Conservation (phyloP, 2,888 invertebrate species). For the Ectropis crepuscularia region DNA sequence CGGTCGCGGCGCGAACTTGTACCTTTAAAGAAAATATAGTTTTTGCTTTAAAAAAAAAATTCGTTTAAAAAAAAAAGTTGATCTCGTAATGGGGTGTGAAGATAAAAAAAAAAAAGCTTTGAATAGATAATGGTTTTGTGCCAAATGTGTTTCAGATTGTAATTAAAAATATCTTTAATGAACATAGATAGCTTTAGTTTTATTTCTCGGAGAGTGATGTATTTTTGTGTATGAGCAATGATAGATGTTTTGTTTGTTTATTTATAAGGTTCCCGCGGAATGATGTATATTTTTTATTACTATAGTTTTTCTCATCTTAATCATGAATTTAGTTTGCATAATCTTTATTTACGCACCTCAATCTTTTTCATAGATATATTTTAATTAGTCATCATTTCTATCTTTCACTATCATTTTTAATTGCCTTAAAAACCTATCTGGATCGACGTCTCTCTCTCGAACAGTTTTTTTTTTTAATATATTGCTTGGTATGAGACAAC, state of each 20-base stretch:
- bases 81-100: slow-evolving; percentile 22
- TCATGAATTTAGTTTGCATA: too few relatives aligned
- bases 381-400: too few relatives aligned
- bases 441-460: too few relatives aligned
- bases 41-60: slow-evolving; percentile 16
- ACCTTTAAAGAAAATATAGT: background rate
- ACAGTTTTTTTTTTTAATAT: too few relatives aligned
- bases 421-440: too few relatives aligned
- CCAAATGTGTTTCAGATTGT: slow-evolving; percentile 40
- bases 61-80: too few relatives aligned
- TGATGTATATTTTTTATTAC: background rate
- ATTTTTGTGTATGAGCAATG: slow-evolving; percentile 6
- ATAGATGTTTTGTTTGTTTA: background rate
- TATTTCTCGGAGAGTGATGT: slow-evolving; percentile 1
- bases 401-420: too few relatives aligned
- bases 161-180: background rate
- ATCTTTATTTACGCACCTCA: too few relatives aligned
- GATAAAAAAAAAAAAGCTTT: slow-evolving; percentile 7
- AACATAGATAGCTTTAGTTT: background rate
- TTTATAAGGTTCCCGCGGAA: too few relatives aligned
- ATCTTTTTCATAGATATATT: too few relatives aligned
- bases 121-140: slow-evolving; percentile 29
- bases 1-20: too few relatives aligned
- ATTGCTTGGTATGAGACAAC: too few relatives aligned
- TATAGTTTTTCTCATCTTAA: background rate